Conservation (phyloP, 2,888 invertebrate species). For the Drosophila antonietae region DNA sequence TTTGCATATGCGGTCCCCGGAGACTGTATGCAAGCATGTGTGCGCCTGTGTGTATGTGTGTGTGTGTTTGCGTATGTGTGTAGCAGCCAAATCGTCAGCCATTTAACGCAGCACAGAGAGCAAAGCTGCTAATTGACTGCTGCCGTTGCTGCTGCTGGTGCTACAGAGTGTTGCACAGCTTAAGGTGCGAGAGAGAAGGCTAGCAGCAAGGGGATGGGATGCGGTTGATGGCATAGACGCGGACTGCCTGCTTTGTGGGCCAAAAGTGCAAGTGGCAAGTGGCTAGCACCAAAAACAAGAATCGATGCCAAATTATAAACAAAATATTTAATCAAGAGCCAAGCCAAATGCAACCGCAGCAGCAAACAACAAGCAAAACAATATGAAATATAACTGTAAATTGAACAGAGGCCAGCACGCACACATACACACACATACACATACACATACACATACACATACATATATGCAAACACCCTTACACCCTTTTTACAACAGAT, state of each 20-base stretch:
- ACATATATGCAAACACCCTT: not conserved
- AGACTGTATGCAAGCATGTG: constrained; percentile 22
- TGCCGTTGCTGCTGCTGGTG: constrained; percentile 38
- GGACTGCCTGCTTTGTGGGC: constrained; percentile 26
- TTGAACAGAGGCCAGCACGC: constrained; percentile 10
- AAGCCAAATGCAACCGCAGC: constrained; percentile 28
- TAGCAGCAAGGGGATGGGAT: not conserved
- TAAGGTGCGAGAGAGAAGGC: not conserved
- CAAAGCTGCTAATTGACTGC: constrained; percentile 72
- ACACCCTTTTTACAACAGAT: not conserved
- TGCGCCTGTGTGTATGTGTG: constrained; percentile 15
- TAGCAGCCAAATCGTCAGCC: constrained; percentile 54
- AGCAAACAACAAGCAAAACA: constrained; percentile 17
- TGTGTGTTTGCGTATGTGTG: constrained; percentile 23
- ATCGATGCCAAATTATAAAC: constrained; percentile 47
- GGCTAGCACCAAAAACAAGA: constrained; percentile 4
- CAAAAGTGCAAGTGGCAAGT: constrained; percentile 53
- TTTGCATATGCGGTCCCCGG: constrained; percentile 71
- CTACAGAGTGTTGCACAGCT: not conserved
- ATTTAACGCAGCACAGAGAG: constrained; percentile 64
- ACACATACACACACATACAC: not conserved
- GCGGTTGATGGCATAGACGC: not conserved
- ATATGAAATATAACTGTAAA: constrained; percentile 31
- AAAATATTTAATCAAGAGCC: constrained; percentile 53
- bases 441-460: not conserved